Evolutionary conservation across 2,888 invertebrate species (phyloP).

Genomic region (Linnaemya vulpina): DNA sequence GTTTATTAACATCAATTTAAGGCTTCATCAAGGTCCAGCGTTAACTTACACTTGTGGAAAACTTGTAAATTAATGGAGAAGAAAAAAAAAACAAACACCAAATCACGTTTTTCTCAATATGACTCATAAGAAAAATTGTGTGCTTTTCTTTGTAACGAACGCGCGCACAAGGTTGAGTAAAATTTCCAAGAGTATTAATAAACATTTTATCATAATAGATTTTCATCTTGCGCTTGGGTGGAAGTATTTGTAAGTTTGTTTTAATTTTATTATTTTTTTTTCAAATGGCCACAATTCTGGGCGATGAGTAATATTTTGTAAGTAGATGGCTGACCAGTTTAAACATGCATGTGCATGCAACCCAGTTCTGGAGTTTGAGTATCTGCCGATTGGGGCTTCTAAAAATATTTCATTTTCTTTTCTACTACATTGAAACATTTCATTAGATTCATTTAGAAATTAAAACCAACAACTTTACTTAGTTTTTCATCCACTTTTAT

Average conservation of each 20-base stretch:
- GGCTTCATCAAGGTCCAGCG: background rate
- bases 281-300: constrained; percentile 19
- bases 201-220: background rate
- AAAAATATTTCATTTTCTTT: too few relatives aligned
- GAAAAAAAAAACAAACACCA: background rate
- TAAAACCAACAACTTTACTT: background rate
- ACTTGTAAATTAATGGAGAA: background rate
- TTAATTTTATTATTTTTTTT: background rate
- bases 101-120: constrained; percentile 52
- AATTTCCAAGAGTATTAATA: background rate
- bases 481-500: background rate
- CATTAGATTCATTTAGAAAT: background rate
- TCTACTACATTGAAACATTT: background rate
- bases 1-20: constrained; percentile 1
- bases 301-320: constrained; percentile 44
- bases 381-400: background rate
- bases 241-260: constrained; percentile 3
- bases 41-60: constrained; percentile 13
- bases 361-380: background rate
- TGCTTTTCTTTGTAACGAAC: background rate
- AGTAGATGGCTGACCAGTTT: background rate
- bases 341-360: background rate
- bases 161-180: constrained; percentile 1
- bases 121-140: constrained; percentile 50
- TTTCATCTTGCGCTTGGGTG: background rate